Percentiles rank a stretch among this genome's conserved stretches.
phyloP scores from a whole-genome alignment of 2,113 vertebrate genomes.

The Poicephalus gulielmi region DNA sequence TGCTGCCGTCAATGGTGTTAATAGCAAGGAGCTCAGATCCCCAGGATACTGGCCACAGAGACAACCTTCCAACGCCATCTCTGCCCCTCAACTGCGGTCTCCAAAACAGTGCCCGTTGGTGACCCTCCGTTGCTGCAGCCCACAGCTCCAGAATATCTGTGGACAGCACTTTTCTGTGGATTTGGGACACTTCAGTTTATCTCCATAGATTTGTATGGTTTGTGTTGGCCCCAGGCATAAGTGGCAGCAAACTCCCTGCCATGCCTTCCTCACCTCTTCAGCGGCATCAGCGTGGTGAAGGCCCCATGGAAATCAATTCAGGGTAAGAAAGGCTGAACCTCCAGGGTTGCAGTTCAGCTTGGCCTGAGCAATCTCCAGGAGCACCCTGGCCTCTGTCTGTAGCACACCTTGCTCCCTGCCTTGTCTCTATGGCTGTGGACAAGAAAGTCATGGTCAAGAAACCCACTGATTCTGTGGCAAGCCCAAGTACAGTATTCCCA shows the following conservation, averaged over 20 bases:
- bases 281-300: not conserved
- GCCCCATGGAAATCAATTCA: not conserved
- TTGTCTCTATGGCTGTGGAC: not conserved
- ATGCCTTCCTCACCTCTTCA: not conserved
- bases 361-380: not conserved
- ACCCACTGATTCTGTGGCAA: not conserved
- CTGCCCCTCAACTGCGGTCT: not conserved
- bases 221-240: not conserved
- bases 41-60: fast-evolving
- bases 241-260: not conserved
- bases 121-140: not conserved
- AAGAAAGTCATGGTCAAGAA: not conserved
- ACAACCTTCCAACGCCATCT: not conserved
- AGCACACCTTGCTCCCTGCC: not conserved
- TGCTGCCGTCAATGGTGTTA: not conserved
- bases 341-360: not conserved
- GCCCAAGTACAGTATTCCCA: not conserved
- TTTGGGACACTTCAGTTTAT: not conserved
- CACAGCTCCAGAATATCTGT: not conserved
- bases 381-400: not conserved
- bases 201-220: not conserved
- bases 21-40: not conserved
- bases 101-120: not conserved
- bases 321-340: not conserved
- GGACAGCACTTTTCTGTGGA: not conserved